Evolutionary conservation across 2,113 vertebrate genomes (phyloP).

Genomic region (Ciconia stormi): DNA sequence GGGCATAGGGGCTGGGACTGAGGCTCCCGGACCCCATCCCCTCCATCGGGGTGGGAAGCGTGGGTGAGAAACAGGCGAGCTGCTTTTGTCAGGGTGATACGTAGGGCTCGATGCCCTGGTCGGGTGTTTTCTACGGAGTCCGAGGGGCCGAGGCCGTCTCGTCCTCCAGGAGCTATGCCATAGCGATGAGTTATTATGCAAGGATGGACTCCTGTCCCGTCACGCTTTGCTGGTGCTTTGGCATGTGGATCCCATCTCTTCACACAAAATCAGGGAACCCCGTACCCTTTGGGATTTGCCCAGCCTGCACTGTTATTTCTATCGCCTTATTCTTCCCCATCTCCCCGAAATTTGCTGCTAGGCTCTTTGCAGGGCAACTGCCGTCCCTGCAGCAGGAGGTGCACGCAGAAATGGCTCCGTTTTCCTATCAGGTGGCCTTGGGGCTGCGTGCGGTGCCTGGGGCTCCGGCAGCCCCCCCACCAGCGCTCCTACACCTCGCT

Average conservation of each 20-base stretch:
- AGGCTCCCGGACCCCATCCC: background rate
- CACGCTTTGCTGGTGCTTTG: background rate
- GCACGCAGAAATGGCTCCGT: background rate
- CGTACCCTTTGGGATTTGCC: background rate
- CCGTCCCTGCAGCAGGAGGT: background rate
- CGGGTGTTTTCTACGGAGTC: background rate
- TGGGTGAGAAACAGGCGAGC: background rate
- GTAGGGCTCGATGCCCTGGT: fast-evolving
- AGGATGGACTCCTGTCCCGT: background rate
- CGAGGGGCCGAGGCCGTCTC: background rate
- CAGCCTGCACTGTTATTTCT: background rate
- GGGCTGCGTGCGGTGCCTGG: background rate
- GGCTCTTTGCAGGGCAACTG: background rate
- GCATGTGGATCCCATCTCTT: background rate
- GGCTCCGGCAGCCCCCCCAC: background rate
- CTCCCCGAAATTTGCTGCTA: background rate
- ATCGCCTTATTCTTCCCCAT: background rate
- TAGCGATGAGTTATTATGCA: fast-evolving
- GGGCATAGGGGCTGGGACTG: background rate
- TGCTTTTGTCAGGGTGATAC: background rate
- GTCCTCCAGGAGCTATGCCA: background rate
- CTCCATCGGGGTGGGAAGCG: background rate
- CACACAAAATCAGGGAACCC: background rate
- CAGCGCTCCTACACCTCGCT: fast-evolving
- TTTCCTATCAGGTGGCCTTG: background rate